A percentile compares a stretch with the other conserved stretches of the same genome.
Conservation (phyloP, 2,888 invertebrate species). For the Cryptocephalus primarius region DNA sequence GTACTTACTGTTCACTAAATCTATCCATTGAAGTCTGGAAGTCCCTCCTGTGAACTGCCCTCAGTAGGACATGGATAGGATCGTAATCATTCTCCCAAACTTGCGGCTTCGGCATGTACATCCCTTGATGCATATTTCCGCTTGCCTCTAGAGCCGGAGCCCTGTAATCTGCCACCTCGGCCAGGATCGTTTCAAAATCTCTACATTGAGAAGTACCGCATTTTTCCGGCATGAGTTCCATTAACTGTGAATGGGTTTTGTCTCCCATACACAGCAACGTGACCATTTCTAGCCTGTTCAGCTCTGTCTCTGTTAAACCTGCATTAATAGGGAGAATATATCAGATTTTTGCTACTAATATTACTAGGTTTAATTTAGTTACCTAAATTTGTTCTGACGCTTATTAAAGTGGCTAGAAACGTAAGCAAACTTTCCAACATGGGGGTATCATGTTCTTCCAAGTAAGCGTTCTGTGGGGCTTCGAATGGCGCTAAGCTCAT, state of each 20-base stretch:
- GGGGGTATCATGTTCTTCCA: slow-evolving; percentile 73
- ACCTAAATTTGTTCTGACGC: slow-evolving; percentile 81
- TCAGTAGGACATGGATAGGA: slow-evolving; percentile 81
- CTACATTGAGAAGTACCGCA: slow-evolving; percentile 85
- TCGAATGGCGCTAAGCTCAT: slow-evolving; percentile 63
- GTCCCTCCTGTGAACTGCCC: slow-evolving; percentile 85
- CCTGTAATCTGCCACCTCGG: slow-evolving; percentile 51
- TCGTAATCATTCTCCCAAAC: slow-evolving; percentile 88
- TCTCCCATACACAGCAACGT: slow-evolving; percentile 87
- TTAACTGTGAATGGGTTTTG: slow-evolving; percentile 89
- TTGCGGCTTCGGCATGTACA: slow-evolving; percentile 73
- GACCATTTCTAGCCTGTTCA: slow-evolving; percentile 79
- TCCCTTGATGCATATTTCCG: slow-evolving; percentile 66
- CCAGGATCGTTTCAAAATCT: slow-evolving; percentile 78
- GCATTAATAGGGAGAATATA: slow-evolving; percentile 5
- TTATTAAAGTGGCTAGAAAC: slow-evolving; percentile 80
- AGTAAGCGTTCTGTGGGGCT: slow-evolving; percentile 45
- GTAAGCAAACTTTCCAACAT: slow-evolving; percentile 91
- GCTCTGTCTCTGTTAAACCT: slow-evolving; percentile 51
- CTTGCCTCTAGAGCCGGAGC: slow-evolving; percentile 79
- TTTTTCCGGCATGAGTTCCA: slow-evolving; percentile 92
- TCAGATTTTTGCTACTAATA: background rate
- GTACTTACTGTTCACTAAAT: slow-evolving; percentile 73
- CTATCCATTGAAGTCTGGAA: slow-evolving; percentile 92
- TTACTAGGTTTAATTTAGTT: background rate